Evolutionary conservation across 1,140 invertebrate genomes (phyloP).

Genomic region (Drosophila oshimai): DNA sequence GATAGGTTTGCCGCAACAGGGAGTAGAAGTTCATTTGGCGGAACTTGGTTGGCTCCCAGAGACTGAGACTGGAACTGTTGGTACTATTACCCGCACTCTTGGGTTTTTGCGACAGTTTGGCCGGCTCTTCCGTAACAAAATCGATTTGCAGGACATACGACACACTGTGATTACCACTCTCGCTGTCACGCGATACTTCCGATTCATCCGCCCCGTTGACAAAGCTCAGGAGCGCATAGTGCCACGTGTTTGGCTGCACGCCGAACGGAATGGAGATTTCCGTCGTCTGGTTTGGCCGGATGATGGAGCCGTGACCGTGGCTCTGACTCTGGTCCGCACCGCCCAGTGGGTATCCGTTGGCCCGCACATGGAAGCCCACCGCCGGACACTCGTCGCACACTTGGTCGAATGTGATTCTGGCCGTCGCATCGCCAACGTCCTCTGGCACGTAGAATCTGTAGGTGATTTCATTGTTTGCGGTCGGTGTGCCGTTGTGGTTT

Average conservation of each 20-base stretch:
- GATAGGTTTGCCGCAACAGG: conserved; percentile 87
- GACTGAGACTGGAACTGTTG: conserved; percentile 25
- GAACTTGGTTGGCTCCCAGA: conserved; percentile 57
- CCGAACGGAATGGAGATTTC: conserved; percentile 83
- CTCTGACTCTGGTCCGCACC: conserved; percentile 52
- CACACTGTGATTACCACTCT: conserved; percentile 6
- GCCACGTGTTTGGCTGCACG: conserved; percentile 84
- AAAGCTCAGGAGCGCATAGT: conserved; percentile 84
- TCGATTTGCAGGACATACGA: conserved; percentile 61
- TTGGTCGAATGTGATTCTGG: conserved; percentile 54
- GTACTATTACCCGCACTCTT: neutral
- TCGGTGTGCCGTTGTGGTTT: conserved; percentile 21
- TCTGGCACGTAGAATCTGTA: conserved; percentile 83
- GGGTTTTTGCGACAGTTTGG: neutral
- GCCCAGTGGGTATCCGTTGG: conserved; percentile 61
- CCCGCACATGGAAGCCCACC: conserved; percentile 64
- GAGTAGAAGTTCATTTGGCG: conserved; percentile 82
- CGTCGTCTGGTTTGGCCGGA: conserved; percentile 65
- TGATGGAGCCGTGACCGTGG: conserved; percentile 54
- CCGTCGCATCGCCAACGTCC: conserved; percentile 62
- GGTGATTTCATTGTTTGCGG: conserved; percentile 63
- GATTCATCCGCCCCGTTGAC: conserved; percentile 18
- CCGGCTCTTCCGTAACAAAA: conserved; percentile 19
- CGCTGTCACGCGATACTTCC: neutral
- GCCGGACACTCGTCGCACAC: conserved; percentile 65